Conservation (phyloP, 2,888 invertebrate genomes). For the Tolmerus cingulatus region DNA sequence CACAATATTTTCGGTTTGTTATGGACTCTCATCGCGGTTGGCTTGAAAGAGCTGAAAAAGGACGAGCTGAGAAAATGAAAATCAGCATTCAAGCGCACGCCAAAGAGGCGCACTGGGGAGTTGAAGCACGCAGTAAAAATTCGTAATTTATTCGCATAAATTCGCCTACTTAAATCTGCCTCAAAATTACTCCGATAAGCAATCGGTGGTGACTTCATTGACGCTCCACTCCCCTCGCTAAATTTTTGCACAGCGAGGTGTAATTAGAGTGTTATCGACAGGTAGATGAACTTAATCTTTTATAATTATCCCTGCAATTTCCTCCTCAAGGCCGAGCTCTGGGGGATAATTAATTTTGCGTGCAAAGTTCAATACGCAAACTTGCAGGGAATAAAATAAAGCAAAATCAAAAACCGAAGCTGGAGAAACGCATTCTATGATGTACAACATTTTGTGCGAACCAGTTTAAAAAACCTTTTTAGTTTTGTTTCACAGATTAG, state of each 20-base stretch:
- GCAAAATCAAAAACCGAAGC: neutral
- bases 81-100: neutral
- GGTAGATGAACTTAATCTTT: neutral
- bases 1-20: constrained; percentile 6
- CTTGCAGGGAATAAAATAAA: neutral
- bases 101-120: neutral
- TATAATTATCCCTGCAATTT: neutral
- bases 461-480: too few species aligned
- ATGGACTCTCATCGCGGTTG: neutral
- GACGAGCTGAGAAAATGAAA: neutral
- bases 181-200: neutral
- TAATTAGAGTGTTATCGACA: neutral
- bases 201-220: neutral
- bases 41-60: neutral
- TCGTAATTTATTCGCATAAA: constrained; percentile 15
- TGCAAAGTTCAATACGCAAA: neutral
- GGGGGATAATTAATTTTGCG: neutral
- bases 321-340: neutral
- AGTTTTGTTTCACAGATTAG: too few species aligned
- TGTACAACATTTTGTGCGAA: neutral
- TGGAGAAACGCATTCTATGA: neutral
- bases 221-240: neutral
- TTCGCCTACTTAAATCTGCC: constrained; percentile 18
- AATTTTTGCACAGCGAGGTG: neutral
- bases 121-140: neutral